Base-by-base conservation (phyloP, 2,113 vertebrate species). In the Rhombomys opimus region DNA sequence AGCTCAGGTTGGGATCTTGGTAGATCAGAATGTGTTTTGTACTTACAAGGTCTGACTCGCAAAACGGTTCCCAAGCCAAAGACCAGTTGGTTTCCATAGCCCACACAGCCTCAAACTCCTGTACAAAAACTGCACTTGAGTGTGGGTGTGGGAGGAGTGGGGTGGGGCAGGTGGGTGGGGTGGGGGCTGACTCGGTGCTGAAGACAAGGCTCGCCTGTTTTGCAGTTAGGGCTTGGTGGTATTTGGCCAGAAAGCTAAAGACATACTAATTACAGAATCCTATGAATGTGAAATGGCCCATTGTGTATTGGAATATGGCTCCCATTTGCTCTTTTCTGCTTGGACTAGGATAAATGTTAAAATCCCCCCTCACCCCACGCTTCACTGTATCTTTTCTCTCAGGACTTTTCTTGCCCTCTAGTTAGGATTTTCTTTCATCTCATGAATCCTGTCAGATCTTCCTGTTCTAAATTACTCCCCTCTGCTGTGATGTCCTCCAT, bases 11-110 rank as follows among this genome's bases (percentile, higher is more conserved):
- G 67, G 41, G 41, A 67, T 73, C 54, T 20, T 61, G 54, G 61
- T 46, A 57, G 52, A 35, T 10, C 38, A 68, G 38, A 93, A 91
- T 46, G 22, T 4, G 2, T 95, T 80, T 89, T 32, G 75, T 97
- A 98, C 98, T 98, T 87, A 98, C 97, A 41, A 63, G 97, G 93
- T 52, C 77, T 82, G 77, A 98, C 95, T 91, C 17, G 97, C 46
- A 98, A 38, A 87, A 70, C 67, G 52, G 97, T 98, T 90, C 96
- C 97, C 38, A 95, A 89, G 41, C 96, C 97, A 95, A 98, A 98
- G 72, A 25, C 41, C 22, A 92, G 4, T 5, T 70, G 92, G 95
- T 86, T 90, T 63, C 41, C 63, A 0, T 13, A 32, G n/a, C 67
- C 63, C 80, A 94, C 97, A 97, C 96, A 97, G 90, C 65, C 68